Evolutionary conservation across 1,140 invertebrate species (phyloP), one percentile per base, ranked within the genome.

Genomic region (Augochlora pura): DNA sequence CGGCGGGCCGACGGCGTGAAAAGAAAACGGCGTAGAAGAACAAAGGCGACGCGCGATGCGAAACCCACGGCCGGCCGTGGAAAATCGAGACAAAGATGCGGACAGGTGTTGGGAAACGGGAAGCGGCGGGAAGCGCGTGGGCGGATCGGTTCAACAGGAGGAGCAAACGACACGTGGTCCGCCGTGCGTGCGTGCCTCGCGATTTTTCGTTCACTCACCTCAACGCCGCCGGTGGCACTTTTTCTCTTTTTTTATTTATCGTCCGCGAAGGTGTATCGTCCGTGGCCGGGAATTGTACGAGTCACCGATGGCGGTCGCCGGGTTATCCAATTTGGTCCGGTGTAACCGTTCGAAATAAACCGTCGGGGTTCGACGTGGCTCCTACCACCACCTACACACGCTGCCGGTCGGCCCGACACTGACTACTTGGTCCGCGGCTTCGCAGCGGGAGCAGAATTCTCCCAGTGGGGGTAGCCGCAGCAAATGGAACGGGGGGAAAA

Each of bases 351-450:
- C 14, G 25, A 74, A 79, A 66, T 46, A 73, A 74, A 73, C 70
- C 16, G 32, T 23, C 10, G 16, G 3, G 16, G 52, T 21, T n/a
- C 54, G 54, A 21, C 66, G 52, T 6, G 5, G n/a, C 18, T 21
- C 16, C 16, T 4, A 6, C 10, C 46, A 59, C 52, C 39, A 32
- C 42, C 52, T 69, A 62, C 76, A 67, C 77, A 63, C 65, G 71
- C 38, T 59, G 70, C 71, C 62, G 77, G 78, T 80, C 78, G 60
- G 71, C 64, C 72, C 73, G 78, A 83, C 81, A 80, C 81, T 83
- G 78, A 63, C 81, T 83, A 83, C 72, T 83, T 74, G 68, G 68
- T 77, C n/a, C 59, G 76, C 38, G 60, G 69, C 65, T 79, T 79
- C 39, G 66, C 64, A 69, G 73, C 76, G 60, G 60, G 68, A 77